These are phyloP conservation scores for Sicus ferrugineus DNA, from an alignment of 2,888 invertebrate genomes.

Conservation along the genomic window DNA sequence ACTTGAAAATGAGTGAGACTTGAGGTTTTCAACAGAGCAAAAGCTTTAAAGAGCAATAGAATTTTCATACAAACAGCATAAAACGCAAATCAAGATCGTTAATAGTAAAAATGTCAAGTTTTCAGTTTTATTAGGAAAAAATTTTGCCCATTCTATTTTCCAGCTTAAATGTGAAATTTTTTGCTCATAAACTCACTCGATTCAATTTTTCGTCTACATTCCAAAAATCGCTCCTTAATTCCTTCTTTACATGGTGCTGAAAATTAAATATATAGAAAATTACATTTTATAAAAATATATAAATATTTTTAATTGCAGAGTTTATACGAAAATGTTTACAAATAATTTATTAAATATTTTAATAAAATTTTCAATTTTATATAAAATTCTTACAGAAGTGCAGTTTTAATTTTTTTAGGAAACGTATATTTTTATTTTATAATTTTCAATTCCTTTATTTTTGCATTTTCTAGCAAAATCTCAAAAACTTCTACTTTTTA, in stretches of 20 bases:
- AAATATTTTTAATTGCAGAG: not conserved
- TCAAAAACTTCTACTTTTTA: too few species aligned
- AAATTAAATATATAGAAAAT: slow-evolving; percentile 1
- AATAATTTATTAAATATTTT: slow-evolving; percentile 6
- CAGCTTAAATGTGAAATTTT: too few species aligned
- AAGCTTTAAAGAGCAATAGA: too few species aligned
- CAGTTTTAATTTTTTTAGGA: not conserved
- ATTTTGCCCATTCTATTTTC: too few species aligned
- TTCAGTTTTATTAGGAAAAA: too few species aligned
- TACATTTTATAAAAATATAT: slow-evolving; percentile 1
- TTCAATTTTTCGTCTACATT: slow-evolving; percentile 6
- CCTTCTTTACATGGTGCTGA: slow-evolving; percentile 5
- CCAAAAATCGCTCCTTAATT: not conserved
- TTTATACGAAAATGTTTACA: not conserved
- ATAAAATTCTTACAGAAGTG: not conserved
- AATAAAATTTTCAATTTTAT: not conserved
- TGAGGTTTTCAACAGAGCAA: too few species aligned
- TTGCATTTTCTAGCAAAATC: too few species aligned
- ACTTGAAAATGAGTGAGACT: not conserved
- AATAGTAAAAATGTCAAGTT: too few species aligned
- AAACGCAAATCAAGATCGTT: too few species aligned
- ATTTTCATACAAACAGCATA: too few species aligned
- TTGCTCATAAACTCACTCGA: too few species aligned
- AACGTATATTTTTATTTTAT: too few species aligned
- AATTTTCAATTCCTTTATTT: not conserved